Percentiles rank a stretch among this genome's conserved stretches.
These are phyloP conservation scores for Artemisiospiza belli DNA, from an alignment of 2,113 vertebrate genomes.

Conservation along the genomic window DNA sequence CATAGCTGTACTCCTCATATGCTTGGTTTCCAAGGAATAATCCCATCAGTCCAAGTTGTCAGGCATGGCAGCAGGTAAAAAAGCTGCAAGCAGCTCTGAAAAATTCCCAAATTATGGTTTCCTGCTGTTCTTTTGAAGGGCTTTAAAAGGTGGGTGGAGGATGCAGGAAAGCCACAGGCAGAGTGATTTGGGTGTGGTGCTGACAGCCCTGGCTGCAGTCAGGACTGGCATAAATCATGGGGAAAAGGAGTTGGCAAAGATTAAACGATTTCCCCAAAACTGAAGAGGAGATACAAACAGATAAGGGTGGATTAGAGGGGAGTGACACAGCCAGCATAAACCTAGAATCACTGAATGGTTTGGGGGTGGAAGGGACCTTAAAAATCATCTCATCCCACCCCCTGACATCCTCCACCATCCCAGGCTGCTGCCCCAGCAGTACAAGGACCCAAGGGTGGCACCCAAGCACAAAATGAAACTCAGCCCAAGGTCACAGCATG, in stretches of 20 bases:
- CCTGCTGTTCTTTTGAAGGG: neutral
- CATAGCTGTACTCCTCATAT: neutral
- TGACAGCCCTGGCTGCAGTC: neutral
- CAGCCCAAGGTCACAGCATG: neutral
- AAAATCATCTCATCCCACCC: neutral
- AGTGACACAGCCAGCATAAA: neutral
- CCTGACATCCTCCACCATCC: fast-evolving
- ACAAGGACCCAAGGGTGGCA: neutral
- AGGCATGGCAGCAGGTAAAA: neutral
- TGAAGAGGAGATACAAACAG: neutral
- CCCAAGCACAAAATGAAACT: neutral
- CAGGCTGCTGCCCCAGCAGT: neutral
- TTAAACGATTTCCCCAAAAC: neutral
- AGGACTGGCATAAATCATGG: neutral
- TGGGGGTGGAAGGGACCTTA: neutral
- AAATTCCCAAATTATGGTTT: neutral
- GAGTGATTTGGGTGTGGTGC: neutral
- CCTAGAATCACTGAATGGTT: neutral
- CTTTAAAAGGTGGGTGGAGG: neutral
- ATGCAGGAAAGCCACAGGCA: neutral
- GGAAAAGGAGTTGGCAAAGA: neutral
- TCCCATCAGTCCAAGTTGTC: neutral
- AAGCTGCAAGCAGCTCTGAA: neutral
- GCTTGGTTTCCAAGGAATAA: conserved; percentile 8
- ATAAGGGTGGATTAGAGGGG: neutral